Evolutionary conservation across 1,140 invertebrate genomes (phyloP).

Genomic region (Cataglyphis hispanica): DNA sequence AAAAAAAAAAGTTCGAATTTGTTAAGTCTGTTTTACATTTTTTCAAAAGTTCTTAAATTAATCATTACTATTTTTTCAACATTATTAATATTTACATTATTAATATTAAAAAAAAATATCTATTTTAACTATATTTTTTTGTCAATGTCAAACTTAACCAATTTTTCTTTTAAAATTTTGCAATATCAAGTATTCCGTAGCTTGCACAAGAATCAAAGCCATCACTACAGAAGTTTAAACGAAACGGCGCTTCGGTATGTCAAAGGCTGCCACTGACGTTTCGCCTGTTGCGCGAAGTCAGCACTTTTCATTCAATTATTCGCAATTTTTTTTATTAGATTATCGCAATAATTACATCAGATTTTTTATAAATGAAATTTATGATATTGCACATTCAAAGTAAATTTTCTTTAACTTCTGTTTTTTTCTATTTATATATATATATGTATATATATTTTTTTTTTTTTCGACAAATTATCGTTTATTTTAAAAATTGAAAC

Average conservation of each 20-base stretch:
- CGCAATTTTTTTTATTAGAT: conserved; percentile 68
- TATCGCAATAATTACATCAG: background rate
- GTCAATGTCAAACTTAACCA: no score
- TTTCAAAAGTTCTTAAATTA: no score
- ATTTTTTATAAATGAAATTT: background rate
- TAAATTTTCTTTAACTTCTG: background rate
- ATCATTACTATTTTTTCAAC: no score
- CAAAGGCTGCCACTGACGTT: conserved; percentile 62
- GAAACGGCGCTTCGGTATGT: conserved; percentile 41
- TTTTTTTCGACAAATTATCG: no score
- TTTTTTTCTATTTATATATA: no score
- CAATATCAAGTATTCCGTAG: background rate
- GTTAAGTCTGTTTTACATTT: no score
- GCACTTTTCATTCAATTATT: conserved; percentile 80
- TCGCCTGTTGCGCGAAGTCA: conserved; percentile 77
- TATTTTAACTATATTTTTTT: background rate
- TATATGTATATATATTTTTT: background rate
- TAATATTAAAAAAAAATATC: background rate
- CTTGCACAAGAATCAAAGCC: conserved; percentile 15
- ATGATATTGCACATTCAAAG: background rate
- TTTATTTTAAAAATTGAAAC: background rate
- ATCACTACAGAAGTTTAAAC: conserved; percentile 47
- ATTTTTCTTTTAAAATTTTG: background rate
- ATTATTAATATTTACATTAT: background rate
- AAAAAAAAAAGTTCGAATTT: no score